Evolutionary conservation across 2,113 vertebrate species (phyloP).

Genomic region (Mormyrus lacerda): DNA sequence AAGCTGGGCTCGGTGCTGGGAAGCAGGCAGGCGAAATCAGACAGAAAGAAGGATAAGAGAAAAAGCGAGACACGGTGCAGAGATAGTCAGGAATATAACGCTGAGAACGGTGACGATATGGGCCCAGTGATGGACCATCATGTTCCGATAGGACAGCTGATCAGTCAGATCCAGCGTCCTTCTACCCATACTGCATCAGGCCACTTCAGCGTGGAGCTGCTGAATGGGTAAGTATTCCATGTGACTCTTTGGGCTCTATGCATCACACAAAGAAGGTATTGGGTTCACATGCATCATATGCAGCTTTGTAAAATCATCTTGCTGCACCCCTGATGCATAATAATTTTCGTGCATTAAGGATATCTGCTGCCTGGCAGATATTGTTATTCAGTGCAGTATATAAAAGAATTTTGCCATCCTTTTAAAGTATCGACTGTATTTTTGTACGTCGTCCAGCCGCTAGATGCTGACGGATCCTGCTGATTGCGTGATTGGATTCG

Average conservation of each 20-base stretch:
- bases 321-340: not conserved
- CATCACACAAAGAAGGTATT: not conserved
- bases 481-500: not conserved
- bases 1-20: slow-evolving; percentile 69
- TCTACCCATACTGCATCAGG: slow-evolving; percentile 64
- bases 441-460: not conserved
- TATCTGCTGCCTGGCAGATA: not conserved
- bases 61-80: slow-evolving; percentile 60
- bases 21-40: slow-evolving; percentile 68
- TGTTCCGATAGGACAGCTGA: slow-evolving; percentile 55
- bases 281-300: not conserved
- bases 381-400: not conserved
- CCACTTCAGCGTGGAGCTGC: slow-evolving; percentile 74
- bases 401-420: not conserved
- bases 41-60: slow-evolving; percentile 79
- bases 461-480: not conserved
- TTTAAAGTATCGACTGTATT: not conserved
- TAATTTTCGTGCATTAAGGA: not conserved
- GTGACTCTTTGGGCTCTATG: not conserved
- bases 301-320: not conserved
- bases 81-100: slow-evolving; percentile 52
- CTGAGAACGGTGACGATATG: slow-evolving; percentile 48
- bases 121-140: slow-evolving; percentile 60
- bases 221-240: slow-evolving; percentile 67
- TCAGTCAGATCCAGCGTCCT: slow-evolving; percentile 52